Evolutionary conservation across 2,113 vertebrate species (phyloP), one percentile per base, ranked within the genome.

Genomic region (Cynocephalus volans): DNA sequence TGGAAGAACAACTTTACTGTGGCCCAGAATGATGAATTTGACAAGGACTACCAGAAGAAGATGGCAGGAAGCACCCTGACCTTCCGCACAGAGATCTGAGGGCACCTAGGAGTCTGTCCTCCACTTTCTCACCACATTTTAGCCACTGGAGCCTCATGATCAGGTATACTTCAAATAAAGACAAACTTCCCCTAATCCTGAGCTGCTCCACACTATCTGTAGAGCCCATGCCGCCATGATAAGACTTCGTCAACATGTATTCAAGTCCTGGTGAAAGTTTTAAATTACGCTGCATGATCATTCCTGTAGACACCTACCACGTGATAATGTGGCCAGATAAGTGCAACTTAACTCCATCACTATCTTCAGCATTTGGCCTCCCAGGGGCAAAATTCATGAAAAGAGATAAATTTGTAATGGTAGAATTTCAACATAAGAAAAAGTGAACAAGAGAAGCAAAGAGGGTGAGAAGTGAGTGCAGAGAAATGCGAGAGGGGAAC

Each of bases 1-100:
- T 99, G 98, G 98, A 98, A 98, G 90, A 99, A 98, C 70, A 90
- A 98, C 70, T 99, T 99, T 95, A 98, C 98, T 0, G 97, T 98
- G 56, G 97, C 98, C 19, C 98, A 98, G 96, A 99, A 98, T 0
- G 96, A 99, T 88, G 73, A 14, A 50, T 99, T 99, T 0, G 64
- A 99, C 77, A 70, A 81, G 75, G 98, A 98, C 70, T 98, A 99
- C 48, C 1, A 5, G 65, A 56, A 97, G 81, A 98, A 93, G 75
- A 99, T 98, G 98, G 93, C 28, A 0, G 98, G 96, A 21, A 98
- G 97, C 0, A 94, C 97, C 23, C 94, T 99, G 26, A 45, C 15
- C 48, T 99, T 99, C 91, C 97, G 91, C 70, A 98, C 97, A 77
- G 98, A 98, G 64, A 92, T 90, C 54, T 98, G 77, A 98, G 81